Evolutionary conservation across 2,797 vertebrate species (phyloP), one percentile per base, ranked within the genome.

Genomic region (Hyperoplus immaculatus): DNA sequence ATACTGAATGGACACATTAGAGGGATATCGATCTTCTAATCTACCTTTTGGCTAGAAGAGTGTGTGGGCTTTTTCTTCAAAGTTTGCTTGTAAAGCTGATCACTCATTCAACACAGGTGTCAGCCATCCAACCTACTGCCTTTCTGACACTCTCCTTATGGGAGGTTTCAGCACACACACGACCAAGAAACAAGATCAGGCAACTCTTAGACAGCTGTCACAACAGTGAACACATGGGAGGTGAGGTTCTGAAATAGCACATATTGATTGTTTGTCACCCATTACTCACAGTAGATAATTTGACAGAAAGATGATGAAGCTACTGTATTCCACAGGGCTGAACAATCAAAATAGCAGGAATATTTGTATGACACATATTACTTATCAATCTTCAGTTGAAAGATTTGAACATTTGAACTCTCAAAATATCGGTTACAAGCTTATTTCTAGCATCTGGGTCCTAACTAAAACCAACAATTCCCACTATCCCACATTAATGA

Each of bases 191-290:
- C 50, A 57, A 47, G 59, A 84, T 77, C 62, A 70, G 64, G 67
- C 21, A 41, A 36, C 51, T 69, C 21, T 29, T 5, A 72, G 43
- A 74, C 76, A 86, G 77, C 74, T 85, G 84, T 82, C 77, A 80
- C 50, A 47, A 74, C 29, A 41, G 18, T 58, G 42, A 63, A 29
- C 29, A 29, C 15, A 41, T 46, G 51, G 43, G 55, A 53, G 54
- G 65, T 61, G 56, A 75, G 54, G 73, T 60, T 78, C 50, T 74
- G 70, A 83, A 85, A 85, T 77, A 71, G 65, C 64, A 46, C 10
- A 0, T 72, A 84, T 78, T 67, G 81, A 87, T 75, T 69, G 54
- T 72, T 87, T 81, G 77, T 88, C 82, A 70, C 71, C 62, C 39
- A 8, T 71, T 82, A 86, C 60, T 78, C 83, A 65, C 53, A 18